Evolutionary conservation across 2,888 invertebrate species (phyloP), one percentile per base, ranked within the genome.

Genomic region (Drosophila stalkeri): DNA sequence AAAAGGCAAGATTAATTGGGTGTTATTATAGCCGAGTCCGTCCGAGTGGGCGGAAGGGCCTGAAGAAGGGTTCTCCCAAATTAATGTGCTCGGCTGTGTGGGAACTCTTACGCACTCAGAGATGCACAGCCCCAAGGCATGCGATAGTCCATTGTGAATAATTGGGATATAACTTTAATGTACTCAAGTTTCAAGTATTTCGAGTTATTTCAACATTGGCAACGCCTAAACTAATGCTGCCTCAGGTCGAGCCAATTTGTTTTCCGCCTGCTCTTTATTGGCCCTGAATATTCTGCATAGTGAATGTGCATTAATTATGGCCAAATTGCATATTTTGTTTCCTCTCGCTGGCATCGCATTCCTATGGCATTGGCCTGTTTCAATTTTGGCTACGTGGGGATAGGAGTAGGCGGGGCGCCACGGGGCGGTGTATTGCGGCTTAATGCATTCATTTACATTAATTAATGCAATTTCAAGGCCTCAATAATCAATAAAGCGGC

Each of bases 1-100:
- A 75, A 86, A 67, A 69, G 67, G 72, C 79, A 86, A 85, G 89
- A 85, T 81, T 75, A 80, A 89, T 85, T 72, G 89, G 68, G 52
- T 51, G 77, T 74, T 89, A 83, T 81, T 88, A 88, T 64, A 60
- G 37, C 66, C 65, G 70, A 75, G 68, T 73, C 67, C 71, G 75
- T 74, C 55, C 55, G 68, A 54, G 60, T 47, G 47, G 44, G 33
- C 9, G 8, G 43, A 7, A 12, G 44, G 43, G 31, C 6, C 39
- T 46, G 47, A 20, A 5, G 12, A 12, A 5, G 44, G 41, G 8
- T 43, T 35, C n/a, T 39, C 31, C 20, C 52, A 47, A 41, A 71
- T 69, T 52, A 73, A 77, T 68, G 66, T 54, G 55, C 23, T 39
- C 72, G 75, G 52, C 71, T 61, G 56, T 64, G 51, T 35, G 57